Evolutionary conservation across 2,888 invertebrate genomes (phyloP).

Genomic region (Hofmannophila pseudospretella): DNA sequence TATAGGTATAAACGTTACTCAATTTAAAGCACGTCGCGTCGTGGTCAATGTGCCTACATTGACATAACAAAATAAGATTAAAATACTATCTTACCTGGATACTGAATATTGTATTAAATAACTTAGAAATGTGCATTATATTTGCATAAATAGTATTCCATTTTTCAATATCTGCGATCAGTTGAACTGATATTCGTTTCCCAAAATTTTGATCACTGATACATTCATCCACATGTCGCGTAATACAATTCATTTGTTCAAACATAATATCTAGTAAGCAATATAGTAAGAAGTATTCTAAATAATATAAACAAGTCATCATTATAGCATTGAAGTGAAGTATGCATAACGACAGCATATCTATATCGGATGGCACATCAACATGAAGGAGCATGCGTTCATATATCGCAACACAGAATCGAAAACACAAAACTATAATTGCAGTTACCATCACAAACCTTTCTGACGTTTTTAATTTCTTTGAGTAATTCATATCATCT

Average conservation of each 20-base stretch:
- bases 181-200: background rate
- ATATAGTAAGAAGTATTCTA: slow-evolving; percentile 16
- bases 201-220: slow-evolving; percentile 10
- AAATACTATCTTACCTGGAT: slow-evolving; percentile 22
- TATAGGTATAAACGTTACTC: no score
- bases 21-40: no score
- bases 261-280: slow-evolving; percentile 22
- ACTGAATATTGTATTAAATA: slow-evolving; percentile 27
- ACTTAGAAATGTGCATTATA: slow-evolving; percentile 21
- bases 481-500: background rate
- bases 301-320: background rate
- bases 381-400: background rate
- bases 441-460: no score
- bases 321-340: background rate
- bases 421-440: background rate
- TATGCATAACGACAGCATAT: background rate
- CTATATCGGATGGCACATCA: background rate
- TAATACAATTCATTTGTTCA: slow-evolving; percentile 27
- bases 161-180: background rate
- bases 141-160: slow-evolving; percentile 19
- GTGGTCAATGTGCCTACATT: no score
- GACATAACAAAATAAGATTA: background rate
- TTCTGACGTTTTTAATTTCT: background rate
- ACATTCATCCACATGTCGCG: slow-evolving; percentile 18
- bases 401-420: background rate